phyloP scores from a whole-genome alignment of 2,797 vertebrate genomes.

The Lemur catta region DNA sequence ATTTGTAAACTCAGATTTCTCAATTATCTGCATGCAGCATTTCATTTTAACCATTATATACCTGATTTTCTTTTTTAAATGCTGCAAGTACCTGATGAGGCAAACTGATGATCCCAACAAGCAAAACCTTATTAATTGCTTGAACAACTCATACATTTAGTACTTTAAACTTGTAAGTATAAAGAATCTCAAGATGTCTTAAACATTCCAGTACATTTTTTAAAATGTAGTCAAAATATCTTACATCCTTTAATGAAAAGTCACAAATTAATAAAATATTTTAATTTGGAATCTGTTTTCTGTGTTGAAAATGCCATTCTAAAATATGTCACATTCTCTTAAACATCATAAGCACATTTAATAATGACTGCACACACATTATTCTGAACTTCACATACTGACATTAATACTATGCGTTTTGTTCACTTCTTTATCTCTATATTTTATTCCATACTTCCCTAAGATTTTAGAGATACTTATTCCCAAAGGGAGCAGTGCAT shows the following conservation, averaged over 20 bases:
- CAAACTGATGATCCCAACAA: neutral
- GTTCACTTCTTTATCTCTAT: neutral
- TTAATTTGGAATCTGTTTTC: neutral
- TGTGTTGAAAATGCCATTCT: slow-evolving; percentile 20
- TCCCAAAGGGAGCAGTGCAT: neutral
- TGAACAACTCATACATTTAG: slow-evolving; percentile 21
- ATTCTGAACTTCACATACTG: neutral
- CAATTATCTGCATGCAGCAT: slow-evolving; percentile 23
- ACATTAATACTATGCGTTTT: neutral
- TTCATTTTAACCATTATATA: slow-evolving; percentile 27
- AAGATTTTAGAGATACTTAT: neutral
- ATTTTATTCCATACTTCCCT: slow-evolving; percentile 1
- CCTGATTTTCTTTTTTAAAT: slow-evolving; percentile 39
- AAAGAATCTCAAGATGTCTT: neutral
- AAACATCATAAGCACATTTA: neutral
- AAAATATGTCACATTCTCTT: slow-evolving; percentile 22
- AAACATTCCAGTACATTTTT: neutral
- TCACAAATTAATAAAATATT: slow-evolving; percentile 14
- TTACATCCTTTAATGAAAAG: neutral
- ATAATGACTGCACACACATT: neutral
- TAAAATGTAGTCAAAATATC: neutral
- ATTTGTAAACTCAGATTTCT: slow-evolving; percentile 24
- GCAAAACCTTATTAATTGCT: slow-evolving; percentile 37
- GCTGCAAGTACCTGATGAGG: neutral
- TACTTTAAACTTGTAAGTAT: slow-evolving; percentile 3